These are phyloP conservation scores for Cranoglanis bouderius DNA, from an alignment of 2,113 vertebrate genomes.

Conservation along the genomic window DNA sequence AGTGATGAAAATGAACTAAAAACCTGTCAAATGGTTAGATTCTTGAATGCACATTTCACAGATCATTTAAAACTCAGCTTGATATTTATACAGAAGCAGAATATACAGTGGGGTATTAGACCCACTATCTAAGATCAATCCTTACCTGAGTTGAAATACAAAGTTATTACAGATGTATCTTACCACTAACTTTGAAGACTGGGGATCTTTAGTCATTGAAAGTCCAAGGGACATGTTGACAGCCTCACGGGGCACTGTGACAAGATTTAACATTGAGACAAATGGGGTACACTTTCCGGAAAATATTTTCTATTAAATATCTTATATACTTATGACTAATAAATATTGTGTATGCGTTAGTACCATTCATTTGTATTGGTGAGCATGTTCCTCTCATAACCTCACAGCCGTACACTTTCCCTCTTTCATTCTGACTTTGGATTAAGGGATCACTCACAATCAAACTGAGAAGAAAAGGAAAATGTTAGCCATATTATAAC, in stretches of 20 bases:
- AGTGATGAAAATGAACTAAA: too few species aligned
- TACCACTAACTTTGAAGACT: conserved; percentile 57
- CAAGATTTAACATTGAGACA: not conserved
- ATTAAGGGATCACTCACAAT: conserved; percentile 70
- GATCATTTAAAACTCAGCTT: not conserved
- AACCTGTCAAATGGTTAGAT: too few species aligned
- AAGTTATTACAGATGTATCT: conserved; percentile 31
- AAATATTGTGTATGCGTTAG: not conserved
- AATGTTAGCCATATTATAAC: not conserved
- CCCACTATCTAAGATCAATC: not conserved
- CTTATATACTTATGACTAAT: not conserved
- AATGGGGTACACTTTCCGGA: not conserved
- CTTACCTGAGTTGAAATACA: not conserved
- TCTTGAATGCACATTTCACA: not conserved
- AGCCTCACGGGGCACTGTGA: conserved; percentile 59
- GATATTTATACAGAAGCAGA: not conserved
- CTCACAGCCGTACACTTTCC: conserved; percentile 58
- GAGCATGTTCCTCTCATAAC: conserved; percentile 22
- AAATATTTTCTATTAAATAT: not conserved
- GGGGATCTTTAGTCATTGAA: conserved; percentile 58
- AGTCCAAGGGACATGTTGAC: conserved; percentile 74
- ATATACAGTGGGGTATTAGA: not conserved
- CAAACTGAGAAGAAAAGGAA: conserved; percentile 58
- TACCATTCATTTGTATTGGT: conserved; percentile 11
- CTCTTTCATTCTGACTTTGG: conserved; percentile 45